Evolutionary conservation across 2,888 invertebrate genomes (phyloP).

Genomic region (Uloborus plumipes): DNA sequence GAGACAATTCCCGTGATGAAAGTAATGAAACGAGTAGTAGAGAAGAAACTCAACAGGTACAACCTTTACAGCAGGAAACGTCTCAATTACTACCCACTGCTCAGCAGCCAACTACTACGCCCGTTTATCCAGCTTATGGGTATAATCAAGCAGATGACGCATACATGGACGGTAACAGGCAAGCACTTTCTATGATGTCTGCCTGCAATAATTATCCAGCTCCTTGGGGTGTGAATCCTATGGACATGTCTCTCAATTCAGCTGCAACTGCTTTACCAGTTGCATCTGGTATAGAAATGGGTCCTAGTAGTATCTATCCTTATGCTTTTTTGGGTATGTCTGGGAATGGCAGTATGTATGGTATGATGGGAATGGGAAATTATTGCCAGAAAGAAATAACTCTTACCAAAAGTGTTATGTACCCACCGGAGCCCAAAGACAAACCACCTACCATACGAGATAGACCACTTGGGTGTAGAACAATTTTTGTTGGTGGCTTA

Average conservation of each 20-base stretch:
- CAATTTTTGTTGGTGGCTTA: constrained; percentile 93
- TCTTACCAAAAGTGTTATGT: constrained; percentile 86
- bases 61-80: background rate
- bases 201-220: too few species aligned
- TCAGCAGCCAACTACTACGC: background rate
- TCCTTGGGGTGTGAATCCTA: too few species aligned
- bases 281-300: too few species aligned
- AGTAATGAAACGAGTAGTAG: background rate
- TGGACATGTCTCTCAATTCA: too few species aligned
- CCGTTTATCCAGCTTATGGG: background rate
- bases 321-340: too few species aligned
- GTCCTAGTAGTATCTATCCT: too few species aligned
- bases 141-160: constrained; percentile 3
- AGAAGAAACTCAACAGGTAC: too few species aligned
- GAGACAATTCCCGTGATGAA: constrained; percentile 2
- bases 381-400: constrained; percentile 75
- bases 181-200: too few species aligned
- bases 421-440: constrained; percentile 92
- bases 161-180: constrained; percentile 2
- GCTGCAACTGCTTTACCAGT: too few species aligned
- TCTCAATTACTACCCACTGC: background rate
- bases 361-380: too few species aligned
- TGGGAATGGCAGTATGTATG: too few species aligned
- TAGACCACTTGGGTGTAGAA: constrained; percentile 92
- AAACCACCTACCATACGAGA: too few species aligned